A percentile compares a stretch with the other conserved stretches of the same genome.
phyloP scores from a whole-genome alignment of 2,113 vertebrate species.

The Chloropsis cyanopogon region DNA sequence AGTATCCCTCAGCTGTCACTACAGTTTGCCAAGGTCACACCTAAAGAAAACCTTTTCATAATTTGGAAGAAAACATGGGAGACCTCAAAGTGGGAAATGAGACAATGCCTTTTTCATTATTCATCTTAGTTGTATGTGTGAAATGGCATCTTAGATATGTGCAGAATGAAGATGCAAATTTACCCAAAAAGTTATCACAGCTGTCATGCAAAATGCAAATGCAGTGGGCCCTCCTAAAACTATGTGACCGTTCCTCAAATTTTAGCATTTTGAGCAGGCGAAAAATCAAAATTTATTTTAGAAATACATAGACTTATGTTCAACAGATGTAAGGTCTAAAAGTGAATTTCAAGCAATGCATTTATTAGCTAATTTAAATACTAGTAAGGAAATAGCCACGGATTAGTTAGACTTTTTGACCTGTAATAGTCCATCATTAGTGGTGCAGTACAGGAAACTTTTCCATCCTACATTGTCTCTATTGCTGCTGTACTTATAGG shows the following conservation, averaged over 20 bases:
- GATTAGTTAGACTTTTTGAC: background rate
- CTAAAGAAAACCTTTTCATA: background rate
- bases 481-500: background rate
- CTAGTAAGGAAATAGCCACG: background rate
- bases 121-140: background rate
- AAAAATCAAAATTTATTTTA: background rate
- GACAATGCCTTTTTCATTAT: background rate
- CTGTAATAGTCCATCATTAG: background rate
- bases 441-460: background rate
- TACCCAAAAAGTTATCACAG: background rate
- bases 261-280: background rate
- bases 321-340: background rate
- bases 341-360: background rate
- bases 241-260: background rate
- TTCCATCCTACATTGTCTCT: background rate
- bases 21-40: background rate
- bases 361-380: background rate
- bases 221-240: background rate
- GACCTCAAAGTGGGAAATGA: background rate
- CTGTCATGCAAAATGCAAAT: slow-evolving; percentile 3
- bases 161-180: background rate
- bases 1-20: background rate
- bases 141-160: background rate
- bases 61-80: background rate
- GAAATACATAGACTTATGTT: background rate